phyloP scores from a whole-genome alignment of 2,888 invertebrate genomes.

The Biston stratarius region DNA sequence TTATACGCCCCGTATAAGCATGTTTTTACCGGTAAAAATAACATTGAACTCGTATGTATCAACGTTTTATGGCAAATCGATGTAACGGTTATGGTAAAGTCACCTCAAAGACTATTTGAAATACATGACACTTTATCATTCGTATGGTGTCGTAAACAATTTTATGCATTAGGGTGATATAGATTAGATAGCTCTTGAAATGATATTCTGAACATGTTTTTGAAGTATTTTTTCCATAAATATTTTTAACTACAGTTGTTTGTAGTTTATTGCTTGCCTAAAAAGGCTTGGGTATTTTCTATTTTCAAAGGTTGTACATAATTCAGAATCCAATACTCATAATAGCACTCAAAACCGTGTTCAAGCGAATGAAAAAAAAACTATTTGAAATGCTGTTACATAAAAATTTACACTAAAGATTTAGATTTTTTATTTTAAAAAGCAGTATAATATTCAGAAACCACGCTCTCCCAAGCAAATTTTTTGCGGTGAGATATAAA shows the following conservation, averaged over 20 bases:
- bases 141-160: slow-evolving; percentile 39
- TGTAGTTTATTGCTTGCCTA: slow-evolving; percentile 8
- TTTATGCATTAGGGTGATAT: slow-evolving; percentile 39
- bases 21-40: slow-evolving; percentile 11
- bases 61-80: slow-evolving; percentile 31
- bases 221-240: slow-evolving; percentile 18
- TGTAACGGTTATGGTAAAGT: slow-evolving; percentile 29
- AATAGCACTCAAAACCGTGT: not conserved
- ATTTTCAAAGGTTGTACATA: not conserved
- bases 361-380: not conserved
- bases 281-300: not conserved
- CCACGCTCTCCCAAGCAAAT: too few relatives aligned
- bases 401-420: too few relatives aligned
- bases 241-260: slow-evolving; percentile 8
- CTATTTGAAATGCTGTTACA: too few relatives aligned
- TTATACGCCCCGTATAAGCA: not conserved
- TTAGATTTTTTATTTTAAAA: too few relatives aligned
- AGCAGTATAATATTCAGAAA: too few relatives aligned
- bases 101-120: slow-evolving; percentile 30
- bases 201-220: slow-evolving; percentile 18
- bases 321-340: slow-evolving; percentile 3
- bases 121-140: slow-evolving; percentile 38
- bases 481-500: not conserved
- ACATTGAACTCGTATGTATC: slow-evolving; percentile 9
- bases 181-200: slow-evolving; percentile 25